Evolutionary conservation across 2,888 invertebrate genomes (phyloP), one percentile per base, ranked within the genome.

Genomic region (Luperina nickerlii): DNA sequence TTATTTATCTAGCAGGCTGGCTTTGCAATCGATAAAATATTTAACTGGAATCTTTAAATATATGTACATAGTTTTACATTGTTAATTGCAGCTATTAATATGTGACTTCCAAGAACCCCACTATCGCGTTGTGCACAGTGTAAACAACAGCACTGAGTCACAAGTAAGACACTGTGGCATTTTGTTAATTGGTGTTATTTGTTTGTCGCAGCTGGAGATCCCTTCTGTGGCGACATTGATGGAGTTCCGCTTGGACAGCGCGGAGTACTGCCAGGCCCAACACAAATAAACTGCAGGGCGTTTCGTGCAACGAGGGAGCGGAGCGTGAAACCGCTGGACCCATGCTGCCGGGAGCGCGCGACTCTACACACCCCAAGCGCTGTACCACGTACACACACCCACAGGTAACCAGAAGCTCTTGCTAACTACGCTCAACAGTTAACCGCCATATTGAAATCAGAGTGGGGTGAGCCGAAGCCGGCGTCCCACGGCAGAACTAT

Each of bases 211-310:
- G 98, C 98, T 98, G 98, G 98, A 98, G 97, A 98, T 98, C 97
- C 98, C 98, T 98, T 98, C 98, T 97, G 98, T 98, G 98, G 98
- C 98, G 98, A 98, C 98, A 98, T 98, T 98, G 98, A 99, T 99
- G 99, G 99, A 99, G 99, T 99, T 99, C 98, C 98, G 98, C 97
- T 98, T 99, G 98, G 99, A 99, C 98, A 99, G 99, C 97, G 99
- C 99, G 98, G 99, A 99, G 98, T 99, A 99, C 98, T 99, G 99
- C 98, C 99, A 99, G 98, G 99, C 99, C 97, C 99, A 99, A 98
- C 99, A 99, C 99, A 99, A 98, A 98, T 98, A 98, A 98, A 97
- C 96, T 91, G 88, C 93, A 92, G 93, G 95, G 95, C 93, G 92
- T 92, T 91, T 91, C 85, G 91, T 91, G 92, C 91, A 92, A 89